A percentile compares a stretch with the other conserved stretches of the same genome.
Evolutionary conservation across 2,113 vertebrate genomes (phyloP).

Genomic region (Mixornis gularis): DNA sequence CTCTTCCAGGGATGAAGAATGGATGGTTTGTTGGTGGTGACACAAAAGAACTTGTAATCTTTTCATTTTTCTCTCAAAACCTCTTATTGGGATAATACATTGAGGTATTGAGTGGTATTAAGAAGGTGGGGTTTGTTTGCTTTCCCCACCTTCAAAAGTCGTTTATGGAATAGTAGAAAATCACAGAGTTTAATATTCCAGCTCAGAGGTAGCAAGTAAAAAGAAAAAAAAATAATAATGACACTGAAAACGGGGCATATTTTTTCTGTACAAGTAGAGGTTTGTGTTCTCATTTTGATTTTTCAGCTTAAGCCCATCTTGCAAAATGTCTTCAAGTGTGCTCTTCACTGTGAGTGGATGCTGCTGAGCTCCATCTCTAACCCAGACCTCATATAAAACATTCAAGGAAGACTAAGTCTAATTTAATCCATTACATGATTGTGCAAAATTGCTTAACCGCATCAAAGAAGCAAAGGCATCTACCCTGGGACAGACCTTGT

Average conservation of each 20-base stretch:
- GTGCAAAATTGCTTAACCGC: constrained; percentile 67
- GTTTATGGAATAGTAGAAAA: background rate
- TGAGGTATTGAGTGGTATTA: background rate
- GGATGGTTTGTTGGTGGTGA: background rate
- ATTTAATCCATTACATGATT: constrained; percentile 70
- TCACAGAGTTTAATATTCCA: background rate
- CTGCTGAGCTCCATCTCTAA: background rate
- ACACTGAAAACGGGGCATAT: background rate
- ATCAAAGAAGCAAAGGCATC: constrained; percentile 64
- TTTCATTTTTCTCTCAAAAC: background rate
- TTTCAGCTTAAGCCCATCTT: background rate
- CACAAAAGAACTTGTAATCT: background rate
- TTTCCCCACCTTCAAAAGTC: background rate
- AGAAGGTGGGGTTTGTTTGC: background rate
- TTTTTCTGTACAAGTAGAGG: background rate
- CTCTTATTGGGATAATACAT: background rate
- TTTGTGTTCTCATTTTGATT: background rate
- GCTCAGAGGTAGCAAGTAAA: background rate
- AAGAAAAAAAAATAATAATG: background rate
- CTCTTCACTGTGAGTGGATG: background rate
- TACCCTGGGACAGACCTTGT: constrained; percentile 51
- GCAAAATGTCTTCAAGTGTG: background rate
- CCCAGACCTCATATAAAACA: background rate
- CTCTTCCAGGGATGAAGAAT: background rate
- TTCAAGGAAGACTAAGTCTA: constrained; percentile 51